Percentiles rank a stretch among this genome's conserved stretches.
These are phyloP conservation scores for Pogonomyrmex barbatus DNA, from an alignment of 1,140 invertebrate species.

Conservation along the genomic window DNA sequence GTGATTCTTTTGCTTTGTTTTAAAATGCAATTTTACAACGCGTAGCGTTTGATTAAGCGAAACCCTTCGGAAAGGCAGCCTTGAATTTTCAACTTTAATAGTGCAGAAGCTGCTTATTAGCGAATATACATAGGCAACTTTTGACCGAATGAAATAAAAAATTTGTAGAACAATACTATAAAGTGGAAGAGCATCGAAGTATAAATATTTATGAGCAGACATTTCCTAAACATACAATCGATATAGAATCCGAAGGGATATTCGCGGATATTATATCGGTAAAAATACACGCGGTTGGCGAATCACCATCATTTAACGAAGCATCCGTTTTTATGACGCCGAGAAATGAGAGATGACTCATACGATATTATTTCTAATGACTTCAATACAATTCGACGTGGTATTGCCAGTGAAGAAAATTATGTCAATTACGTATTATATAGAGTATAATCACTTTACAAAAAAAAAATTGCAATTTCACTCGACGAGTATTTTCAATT, in stretches of 20 bases:
- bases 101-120: neutral
- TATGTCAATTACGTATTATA: neutral
- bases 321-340: conserved; percentile 2
- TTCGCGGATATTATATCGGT: neutral
- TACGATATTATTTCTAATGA: neutral
- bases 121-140: neutral
- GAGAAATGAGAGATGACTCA: neutral
- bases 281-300: conserved; percentile 25
- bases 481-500: conserved; percentile 1
- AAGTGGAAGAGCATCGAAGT: neutral
- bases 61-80: neutral
- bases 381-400: conserved; percentile 5
- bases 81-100: neutral
- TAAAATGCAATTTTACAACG: neutral
- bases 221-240: conserved; percentile 37
- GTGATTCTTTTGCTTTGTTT: neutral
- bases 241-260: neutral
- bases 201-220: conserved; percentile 67
- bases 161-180: too few relatives aligned
- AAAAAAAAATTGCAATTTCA: neutral
- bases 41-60: neutral
- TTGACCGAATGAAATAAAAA: neutral
- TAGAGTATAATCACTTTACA: neutral
- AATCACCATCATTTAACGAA: neutral
- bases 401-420: neutral